phyloP scores from a whole-genome alignment of 53 echinoderm and acorn worm genomes.

The Paracentrotus lividus region DNA sequence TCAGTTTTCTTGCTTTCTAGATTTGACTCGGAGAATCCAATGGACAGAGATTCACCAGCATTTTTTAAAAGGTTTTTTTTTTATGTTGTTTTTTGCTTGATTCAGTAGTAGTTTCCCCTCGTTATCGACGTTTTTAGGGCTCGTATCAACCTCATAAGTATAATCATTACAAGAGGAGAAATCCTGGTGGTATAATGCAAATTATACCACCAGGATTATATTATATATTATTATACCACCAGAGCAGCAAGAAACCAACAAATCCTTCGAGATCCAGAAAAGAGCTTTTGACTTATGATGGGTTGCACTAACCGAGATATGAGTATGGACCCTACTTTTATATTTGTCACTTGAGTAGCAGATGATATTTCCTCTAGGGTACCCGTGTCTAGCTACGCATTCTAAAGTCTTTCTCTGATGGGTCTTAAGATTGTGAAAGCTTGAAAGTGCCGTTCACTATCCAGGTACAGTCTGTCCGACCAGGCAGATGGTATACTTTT shows the following conservation, averaged over 20 bases:
- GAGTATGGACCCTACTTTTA: background rate
- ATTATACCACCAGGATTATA: too few species aligned
- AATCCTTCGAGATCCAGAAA: background rate
- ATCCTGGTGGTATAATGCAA: background rate
- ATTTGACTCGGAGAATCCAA: background rate
- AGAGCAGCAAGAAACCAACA: background rate
- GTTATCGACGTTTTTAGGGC: background rate
- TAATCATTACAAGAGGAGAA: background rate
- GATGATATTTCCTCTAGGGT: background rate
- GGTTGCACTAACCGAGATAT: background rate
- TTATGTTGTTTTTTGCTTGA: background rate
- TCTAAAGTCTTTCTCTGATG: background rate
- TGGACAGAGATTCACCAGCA: background rate
- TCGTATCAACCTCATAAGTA: background rate
- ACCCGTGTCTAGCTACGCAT: background rate
- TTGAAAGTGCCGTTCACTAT: conserved; percentile 3
- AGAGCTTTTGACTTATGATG: background rate
- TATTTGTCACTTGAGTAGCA: background rate
- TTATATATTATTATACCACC: too few species aligned
- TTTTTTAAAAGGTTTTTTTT: too few species aligned
- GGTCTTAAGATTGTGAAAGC: background rate
- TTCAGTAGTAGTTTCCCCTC: background rate
- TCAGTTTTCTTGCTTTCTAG: too few species aligned
- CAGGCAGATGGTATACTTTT: background rate
- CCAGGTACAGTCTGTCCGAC: background rate